Base-by-base conservation (phyloP, 2,113 vertebrate species). In the Leucoraja erinaceus region DNA sequence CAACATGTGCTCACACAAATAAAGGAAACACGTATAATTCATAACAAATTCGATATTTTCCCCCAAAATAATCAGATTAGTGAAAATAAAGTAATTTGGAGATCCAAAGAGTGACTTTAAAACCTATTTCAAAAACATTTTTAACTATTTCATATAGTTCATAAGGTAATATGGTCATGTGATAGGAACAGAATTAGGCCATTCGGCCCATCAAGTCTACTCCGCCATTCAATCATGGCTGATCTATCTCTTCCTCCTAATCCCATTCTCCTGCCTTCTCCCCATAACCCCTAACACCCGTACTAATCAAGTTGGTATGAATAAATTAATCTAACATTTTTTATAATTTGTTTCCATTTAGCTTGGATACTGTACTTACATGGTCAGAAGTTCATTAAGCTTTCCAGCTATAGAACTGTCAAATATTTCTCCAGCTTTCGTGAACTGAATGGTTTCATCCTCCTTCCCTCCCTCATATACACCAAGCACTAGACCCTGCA, bases 401-500 rank as follows among this genome's bases (percentile, higher is more conserved):
- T 97, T 99, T 18, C 98, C 98, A 14, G 96, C 97, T 72, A 98
- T 93, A 6, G 94, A 94, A 47, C 94, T 95, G 94, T 99, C 96
- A 78, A 99, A 97, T 47, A 93, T 94, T 84, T 97, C 96, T 11
- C 97, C 98, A 0, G 97, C 96, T 20, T 95, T 95, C 1, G 98
- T 99, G 86, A 99, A 95, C 66, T 95, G 95, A 61, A 95, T 12
- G 7, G 63, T 83, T 18, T 56, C 93, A 0, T 93, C 95, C 7
- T 95, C 96, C 93, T 96, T 96, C 22, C 97, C 96, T 93, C 95
- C 96, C 25, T 97, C 96, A 95, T 98, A 99, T 88, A 98, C 94
- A 74, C 98, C 98, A 83, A 99, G 95, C 93, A 99, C 96, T 70
- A 99, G 96, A 91, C 98, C 98, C 98, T 99, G 90, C 31, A 70